Base-by-base conservation (phyloP, 2,888 invertebrate species). In the Darwinula stevensoni region DNA sequence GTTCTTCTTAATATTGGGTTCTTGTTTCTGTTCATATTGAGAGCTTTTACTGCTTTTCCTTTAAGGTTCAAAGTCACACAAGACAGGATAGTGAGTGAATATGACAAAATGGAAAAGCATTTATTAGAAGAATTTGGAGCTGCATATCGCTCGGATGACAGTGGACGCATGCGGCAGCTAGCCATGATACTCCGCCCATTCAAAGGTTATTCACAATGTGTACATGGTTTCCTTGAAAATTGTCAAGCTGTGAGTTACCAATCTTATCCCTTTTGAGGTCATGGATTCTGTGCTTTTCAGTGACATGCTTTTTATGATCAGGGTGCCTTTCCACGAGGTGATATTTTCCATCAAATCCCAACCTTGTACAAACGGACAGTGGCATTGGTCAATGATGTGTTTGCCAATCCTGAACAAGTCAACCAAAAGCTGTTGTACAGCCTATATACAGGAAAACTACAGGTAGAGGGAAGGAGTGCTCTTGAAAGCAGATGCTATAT, bases 381-480 rank as follows among this genome's bases (percentile, higher is more conserved):
- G 22, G 9, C 22, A 9, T 6, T 28, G 14, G 50, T 59, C 28
- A 45, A 50, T 33, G 69, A 72, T 45, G 88, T 97, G 2, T 97
- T 97, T 49, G 70, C 70, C 4, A 84, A 82, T 51, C 84, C 88
- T 0, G 80, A 88, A 40, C 78, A 82, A 57, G 88, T 97, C 5
- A 86, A 94, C 80, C 75, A 80, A 35, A 94, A 94, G 57, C 84
- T 91, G 52, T 76, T 97, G 29, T 59, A 91, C 13, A 88, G 88
- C 49, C 74, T 97, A 37, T 97, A 84, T 52, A 78, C 82, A 42
- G 58, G 80, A 4, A 78, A 82, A 50, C 58, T 60, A 32, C 51
- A 56, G 46, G 56, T 18, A 26, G 18, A 17, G 6, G n/a, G 9
- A 22, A n/a, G n/a, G n/a, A n/a, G n/a, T n/a, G n/a, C n/a, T n/a